Evolutionary conservation across 2,888 invertebrate species (phyloP).

Genomic region (Apodemia zela): DNA sequence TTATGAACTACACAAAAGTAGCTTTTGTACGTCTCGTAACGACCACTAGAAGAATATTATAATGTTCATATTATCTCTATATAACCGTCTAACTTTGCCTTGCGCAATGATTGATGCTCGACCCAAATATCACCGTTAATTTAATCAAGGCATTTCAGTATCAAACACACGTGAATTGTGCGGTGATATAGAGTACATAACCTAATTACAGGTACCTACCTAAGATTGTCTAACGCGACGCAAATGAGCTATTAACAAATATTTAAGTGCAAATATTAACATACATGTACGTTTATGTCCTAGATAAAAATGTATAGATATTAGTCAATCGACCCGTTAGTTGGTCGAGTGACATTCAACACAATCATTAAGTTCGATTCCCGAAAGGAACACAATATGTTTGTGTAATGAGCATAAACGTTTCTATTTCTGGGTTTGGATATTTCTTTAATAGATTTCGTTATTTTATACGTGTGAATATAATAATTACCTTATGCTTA

Average conservation of each 20-base stretch:
- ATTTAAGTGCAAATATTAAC: slow-evolving; percentile 20
- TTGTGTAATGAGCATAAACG: no score
- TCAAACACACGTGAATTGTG: slow-evolving; percentile 28
- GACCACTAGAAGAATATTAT: slow-evolving; percentile 5
- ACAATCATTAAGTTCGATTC: no score
- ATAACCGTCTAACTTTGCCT: slow-evolving; percentile 28
- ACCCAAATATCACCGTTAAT: slow-evolving; percentile 39
- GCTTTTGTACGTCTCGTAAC: slow-evolving; percentile 1
- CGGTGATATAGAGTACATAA: slow-evolving; percentile 31
- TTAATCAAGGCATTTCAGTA: slow-evolving; percentile 32
- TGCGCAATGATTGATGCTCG: slow-evolving; percentile 55
- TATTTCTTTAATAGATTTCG: no score
- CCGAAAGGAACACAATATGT: no score
- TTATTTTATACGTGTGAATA: no score
- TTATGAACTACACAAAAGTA: background rate
- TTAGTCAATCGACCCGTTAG: background rate
- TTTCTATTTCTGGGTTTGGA: no score
- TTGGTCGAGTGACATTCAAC: no score
- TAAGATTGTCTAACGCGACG: slow-evolving; percentile 20
- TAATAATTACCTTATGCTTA: no score
- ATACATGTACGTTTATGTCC: background rate
- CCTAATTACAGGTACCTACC: slow-evolving; percentile 31
- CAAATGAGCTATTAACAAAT: slow-evolving; percentile 23
- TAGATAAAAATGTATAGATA: background rate
- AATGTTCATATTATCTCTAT: slow-evolving; percentile 25